Evolutionary conservation across 2,113 vertebrate genomes (phyloP).

Genomic region (Platanista minor): DNA sequence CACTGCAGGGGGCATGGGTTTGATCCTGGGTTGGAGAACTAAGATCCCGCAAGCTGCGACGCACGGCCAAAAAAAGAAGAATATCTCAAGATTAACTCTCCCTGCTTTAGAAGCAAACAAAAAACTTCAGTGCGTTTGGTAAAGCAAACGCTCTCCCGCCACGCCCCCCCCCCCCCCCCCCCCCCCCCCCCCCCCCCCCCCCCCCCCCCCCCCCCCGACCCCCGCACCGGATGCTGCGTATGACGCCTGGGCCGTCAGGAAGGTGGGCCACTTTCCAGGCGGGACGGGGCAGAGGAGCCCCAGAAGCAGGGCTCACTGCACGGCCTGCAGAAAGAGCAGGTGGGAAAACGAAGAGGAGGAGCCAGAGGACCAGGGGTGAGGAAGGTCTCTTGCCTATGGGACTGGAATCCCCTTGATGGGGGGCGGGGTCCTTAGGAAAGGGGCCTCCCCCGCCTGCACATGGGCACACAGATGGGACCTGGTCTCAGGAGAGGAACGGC

Average conservation of each 20-base stretch:
- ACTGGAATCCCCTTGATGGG: neutral
- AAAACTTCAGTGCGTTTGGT: neutral
- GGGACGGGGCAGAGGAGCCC: neutral
- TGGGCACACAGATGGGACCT: neutral
- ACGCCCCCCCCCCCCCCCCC: too few species aligned
- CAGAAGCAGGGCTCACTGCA: neutral
- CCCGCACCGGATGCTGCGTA: neutral
- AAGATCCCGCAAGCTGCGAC: neutral
- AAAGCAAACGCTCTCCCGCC: neutral
- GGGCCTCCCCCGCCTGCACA: neutral
- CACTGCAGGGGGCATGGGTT: neutral
- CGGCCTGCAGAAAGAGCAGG: neutral
- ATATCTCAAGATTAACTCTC: neutral
- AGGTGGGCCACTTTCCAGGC: neutral
- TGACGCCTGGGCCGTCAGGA: neutral
- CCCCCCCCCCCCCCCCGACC: too few species aligned
- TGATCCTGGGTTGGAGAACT: neutral
- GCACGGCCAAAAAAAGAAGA: neutral
- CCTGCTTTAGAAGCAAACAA: neutral
- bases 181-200: too few species aligned
- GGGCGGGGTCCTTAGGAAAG: neutral
- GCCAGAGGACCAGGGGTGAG: neutral
- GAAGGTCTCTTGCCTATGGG: neutral
- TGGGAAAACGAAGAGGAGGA: neutral
- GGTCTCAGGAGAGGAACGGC: neutral